A percentile compares a stretch with the other conserved stretches of the same genome.
phyloP scores from a whole-genome alignment of 2,797 vertebrate genomes.

The Gymnoscopelus braueri region DNA sequence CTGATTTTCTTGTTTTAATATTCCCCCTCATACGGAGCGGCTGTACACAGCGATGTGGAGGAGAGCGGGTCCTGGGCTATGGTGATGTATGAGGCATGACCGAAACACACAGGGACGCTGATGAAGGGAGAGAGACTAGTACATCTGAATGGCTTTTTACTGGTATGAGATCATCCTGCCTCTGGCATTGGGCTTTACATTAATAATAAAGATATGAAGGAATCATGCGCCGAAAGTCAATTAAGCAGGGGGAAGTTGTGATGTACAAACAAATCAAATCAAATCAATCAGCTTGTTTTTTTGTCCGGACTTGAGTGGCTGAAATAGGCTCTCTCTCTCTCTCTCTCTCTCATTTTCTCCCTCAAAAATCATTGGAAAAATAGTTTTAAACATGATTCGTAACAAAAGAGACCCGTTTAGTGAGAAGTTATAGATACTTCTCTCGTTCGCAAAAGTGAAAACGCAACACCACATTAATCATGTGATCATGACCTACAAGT shows the following conservation, averaged over 20 bases:
- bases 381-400: too few relatives aligned
- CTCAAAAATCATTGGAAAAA: too few relatives aligned
- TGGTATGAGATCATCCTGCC: conserved; percentile 34
- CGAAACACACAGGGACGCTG: conserved; percentile 21
- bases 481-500: too few relatives aligned
- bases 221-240: conserved; percentile 16
- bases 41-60: conserved; percentile 51
- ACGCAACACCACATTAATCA: too few relatives aligned
- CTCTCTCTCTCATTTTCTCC: too few relatives aligned
- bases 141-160: conserved; percentile 41
- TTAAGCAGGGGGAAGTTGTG: conserved; percentile 9
- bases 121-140: conserved; percentile 17
- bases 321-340: too few relatives aligned
- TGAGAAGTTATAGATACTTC: too few relatives aligned
- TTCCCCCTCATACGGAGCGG: conserved; percentile 48
- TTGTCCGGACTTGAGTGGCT: too few relatives aligned
- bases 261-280: conserved; percentile 15
- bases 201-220: not conserved
- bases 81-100: conserved; percentile 54
- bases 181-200: conserved; percentile 25
- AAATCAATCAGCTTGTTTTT: too few relatives aligned
- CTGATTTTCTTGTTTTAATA: conserved; percentile 69
- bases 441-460: too few relatives aligned
- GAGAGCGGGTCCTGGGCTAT: conserved; percentile 21
- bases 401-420: too few relatives aligned